These are phyloP conservation scores for Diprion similis DNA, from an alignment of 1,140 invertebrate genomes.

Conservation along the genomic window DNA sequence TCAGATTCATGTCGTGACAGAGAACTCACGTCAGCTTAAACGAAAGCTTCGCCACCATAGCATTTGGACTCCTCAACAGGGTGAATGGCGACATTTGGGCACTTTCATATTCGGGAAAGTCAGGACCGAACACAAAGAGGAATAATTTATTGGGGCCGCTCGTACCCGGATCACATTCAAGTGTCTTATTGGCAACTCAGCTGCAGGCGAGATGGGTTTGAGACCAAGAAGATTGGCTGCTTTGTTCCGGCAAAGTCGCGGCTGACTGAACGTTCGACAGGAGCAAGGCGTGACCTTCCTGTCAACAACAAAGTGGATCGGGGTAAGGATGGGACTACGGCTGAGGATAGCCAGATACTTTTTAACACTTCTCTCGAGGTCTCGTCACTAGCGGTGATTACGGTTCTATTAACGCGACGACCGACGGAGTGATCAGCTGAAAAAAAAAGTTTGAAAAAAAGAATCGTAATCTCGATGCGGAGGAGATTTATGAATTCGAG, in stretches of 20 bases:
- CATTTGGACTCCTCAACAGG: neutral
- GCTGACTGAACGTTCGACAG: neutral
- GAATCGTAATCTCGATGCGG: no score
- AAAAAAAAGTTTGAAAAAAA: neutral
- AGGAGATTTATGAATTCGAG: no score
- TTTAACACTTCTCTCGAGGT: no score
- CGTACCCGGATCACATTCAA: neutral
- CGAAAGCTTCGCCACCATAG: neutral
- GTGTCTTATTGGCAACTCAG: neutral
- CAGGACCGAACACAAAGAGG: no score
- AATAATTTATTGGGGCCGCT: neutral
- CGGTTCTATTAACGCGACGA: neutral
- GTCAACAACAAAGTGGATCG: slow-evolving; percentile 9
- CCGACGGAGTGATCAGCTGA: neutral
- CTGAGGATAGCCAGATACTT: neutral
- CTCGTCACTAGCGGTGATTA: no score
- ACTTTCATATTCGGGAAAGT: neutral
- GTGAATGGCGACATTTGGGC: neutral
- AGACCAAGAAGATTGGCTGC: neutral
- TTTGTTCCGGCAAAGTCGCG: slow-evolving; percentile 11
- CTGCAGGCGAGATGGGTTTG: neutral
- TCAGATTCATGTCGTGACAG: no score
- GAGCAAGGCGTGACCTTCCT: slow-evolving; percentile 22
- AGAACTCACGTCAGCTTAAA: neutral
- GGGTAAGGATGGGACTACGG: neutral